Evolutionary conservation across 2,888 invertebrate species (phyloP), one percentile per base, ranked within the genome.

Genomic region (Endotricha flammealis): DNA sequence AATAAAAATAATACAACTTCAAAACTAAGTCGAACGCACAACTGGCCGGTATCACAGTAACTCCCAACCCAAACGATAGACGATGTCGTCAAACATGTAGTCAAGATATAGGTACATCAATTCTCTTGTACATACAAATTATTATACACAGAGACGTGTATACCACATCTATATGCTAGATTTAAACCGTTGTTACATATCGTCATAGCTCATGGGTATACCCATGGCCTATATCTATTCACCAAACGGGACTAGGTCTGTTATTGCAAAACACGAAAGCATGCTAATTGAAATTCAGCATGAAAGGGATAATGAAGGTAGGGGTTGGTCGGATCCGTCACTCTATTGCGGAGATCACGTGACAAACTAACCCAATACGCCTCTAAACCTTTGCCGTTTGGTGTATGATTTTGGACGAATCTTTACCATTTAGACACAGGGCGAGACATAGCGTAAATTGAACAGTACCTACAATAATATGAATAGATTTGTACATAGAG

Each of bases 271-370:
- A 78, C 75, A 81, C 59, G 74, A 78, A 74, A 77, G 73, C 82
- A 73, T 74, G 70, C 79, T 82, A 77, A 80, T 87, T 87, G 69
- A 86, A 83, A 87, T 87, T 82, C 87, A 87, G 73, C 78, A 87
- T 76, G 76, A 68, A 83, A 85, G 83, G 87, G 87, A 86, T 87
- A 86, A 87, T 85, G 67, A 85, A 77, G 75, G 71, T 57, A 69
- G 63, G 55, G 50, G 61, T 53, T 48, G 49, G 54, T 43, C 49
- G 66, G 56, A 62, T 65, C 70, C 71, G 72, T 71, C 75, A 71
- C 49, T 38, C 54, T 54, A 53, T 58, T 57, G 59, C 46, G 58
- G 63, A 65, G 64, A 71, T 64, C 65, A 64, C 53, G 57, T 62
- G 13, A 29, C 35, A 35, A 35, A 29, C 35, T 29, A 27, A 31